A percentile compares a stretch with the other conserved stretches of the same genome.
These are phyloP conservation scores for Crotalus horridus DNA, from an alignment of 2,113 vertebrate species.

Conservation along the genomic window DNA sequence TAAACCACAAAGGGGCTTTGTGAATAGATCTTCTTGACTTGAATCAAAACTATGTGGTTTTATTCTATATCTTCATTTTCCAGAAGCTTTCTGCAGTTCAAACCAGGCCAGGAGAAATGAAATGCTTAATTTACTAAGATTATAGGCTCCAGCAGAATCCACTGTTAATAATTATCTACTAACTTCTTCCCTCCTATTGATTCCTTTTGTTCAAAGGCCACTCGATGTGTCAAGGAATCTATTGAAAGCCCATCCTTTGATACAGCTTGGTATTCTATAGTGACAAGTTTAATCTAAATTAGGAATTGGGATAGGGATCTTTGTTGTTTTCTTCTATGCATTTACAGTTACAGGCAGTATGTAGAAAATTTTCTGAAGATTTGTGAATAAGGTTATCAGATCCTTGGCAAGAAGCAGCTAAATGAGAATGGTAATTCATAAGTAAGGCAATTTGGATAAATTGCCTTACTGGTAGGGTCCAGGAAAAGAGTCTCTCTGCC, in stretches of 20 bases:
- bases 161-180: not conserved
- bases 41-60: not conserved
- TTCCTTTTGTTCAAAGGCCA: conserved; percentile 4
- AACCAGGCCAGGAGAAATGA: not conserved
- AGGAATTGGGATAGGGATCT: not conserved
- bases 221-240: not conserved
- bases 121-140: conserved; percentile 1
- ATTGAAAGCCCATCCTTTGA: not conserved
- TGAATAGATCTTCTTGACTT: not conserved
- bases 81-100: not conserved
- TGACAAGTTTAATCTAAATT: not conserved
- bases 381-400: not conserved
- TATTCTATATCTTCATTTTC: not conserved
- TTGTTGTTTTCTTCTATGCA: not conserved
- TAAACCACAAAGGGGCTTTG: not conserved
- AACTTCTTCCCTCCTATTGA: not conserved
- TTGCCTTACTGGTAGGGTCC: not conserved
- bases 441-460: not conserved
- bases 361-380: not conserved
- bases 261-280: not conserved
- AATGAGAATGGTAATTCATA: not conserved
- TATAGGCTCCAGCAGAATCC: not conserved
- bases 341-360: not conserved
- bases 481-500: not conserved
- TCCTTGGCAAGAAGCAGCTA: not conserved